A percentile compares a stretch with the other conserved stretches of the same genome.
phyloP scores from a whole-genome alignment of 2,113 vertebrate genomes.

The Nerophis lumbriciformis region DNA sequence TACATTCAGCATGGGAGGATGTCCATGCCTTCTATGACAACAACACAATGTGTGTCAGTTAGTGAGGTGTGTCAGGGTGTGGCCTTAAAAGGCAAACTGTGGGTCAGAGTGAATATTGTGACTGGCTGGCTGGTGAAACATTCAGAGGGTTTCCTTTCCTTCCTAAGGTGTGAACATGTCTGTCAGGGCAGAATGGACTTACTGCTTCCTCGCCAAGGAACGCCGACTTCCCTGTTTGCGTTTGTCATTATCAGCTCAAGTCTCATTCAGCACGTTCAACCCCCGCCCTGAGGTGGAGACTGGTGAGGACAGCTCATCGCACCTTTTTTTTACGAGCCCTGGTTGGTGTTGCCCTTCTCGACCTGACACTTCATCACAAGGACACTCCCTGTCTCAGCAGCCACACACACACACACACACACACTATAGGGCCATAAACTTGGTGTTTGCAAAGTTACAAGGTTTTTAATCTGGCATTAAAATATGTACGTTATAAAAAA shows the following conservation, averaged over 20 bases:
- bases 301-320: neutral
- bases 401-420: slow-evolving; percentile 9
- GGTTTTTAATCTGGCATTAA: too few species aligned
- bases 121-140: slow-evolving; percentile 5
- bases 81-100: slow-evolving; percentile 3
- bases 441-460: too few species aligned
- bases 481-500: too few species aligned
- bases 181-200: slow-evolving; percentile 31
- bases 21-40: too few species aligned
- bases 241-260: slow-evolving; percentile 3
- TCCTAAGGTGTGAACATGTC: slow-evolving; percentile 22
- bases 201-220: slow-evolving; percentile 47
- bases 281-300: slow-evolving; percentile 4
- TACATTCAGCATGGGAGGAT: too few species aligned
- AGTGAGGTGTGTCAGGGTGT: slow-evolving; percentile 29
- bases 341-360: neutral
- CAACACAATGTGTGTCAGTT: neutral
- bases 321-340: neutral
- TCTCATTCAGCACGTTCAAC: slow-evolving; percentile 7
- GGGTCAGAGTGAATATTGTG: slow-evolving; percentile 1
- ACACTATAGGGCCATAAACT: neutral
- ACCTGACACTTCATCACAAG: slow-evolving; percentile 6
- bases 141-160: slow-evolving; percentile 28
- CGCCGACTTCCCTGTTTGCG: slow-evolving; percentile 37
- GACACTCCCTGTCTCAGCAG: slow-evolving; percentile 46